A percentile compares a stretch with the other conserved stretches of the same genome.
phyloP scores from a whole-genome alignment of 1,140 invertebrate species.

The Zaprionus gabonicus region DNA sequence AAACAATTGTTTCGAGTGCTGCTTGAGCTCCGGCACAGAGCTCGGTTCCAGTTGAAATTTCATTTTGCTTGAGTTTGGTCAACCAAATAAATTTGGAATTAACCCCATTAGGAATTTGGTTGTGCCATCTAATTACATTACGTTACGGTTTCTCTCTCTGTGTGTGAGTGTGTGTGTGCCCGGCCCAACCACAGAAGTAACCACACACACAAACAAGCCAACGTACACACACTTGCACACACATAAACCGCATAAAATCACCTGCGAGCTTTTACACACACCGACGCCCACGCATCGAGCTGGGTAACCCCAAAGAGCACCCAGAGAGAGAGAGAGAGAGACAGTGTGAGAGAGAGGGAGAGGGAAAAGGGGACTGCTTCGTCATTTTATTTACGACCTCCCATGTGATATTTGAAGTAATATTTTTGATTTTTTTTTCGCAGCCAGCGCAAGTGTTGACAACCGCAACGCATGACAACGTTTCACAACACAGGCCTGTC shows the following conservation, averaged over 20 bases:
- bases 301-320: not conserved
- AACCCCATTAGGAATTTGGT: slow-evolving; percentile 33
- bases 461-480: slow-evolving; percentile 41
- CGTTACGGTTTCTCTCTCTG: not conserved
- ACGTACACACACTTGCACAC: slow-evolving; percentile 12
- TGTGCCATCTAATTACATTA: slow-evolving; percentile 34
- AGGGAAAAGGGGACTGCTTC: not conserved
- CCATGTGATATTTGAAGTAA: slow-evolving; percentile 51
- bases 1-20: not conserved
- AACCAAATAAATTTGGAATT: slow-evolving; percentile 49
- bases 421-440: slow-evolving; percentile 54
- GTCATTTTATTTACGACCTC: slow-evolving; percentile 56
- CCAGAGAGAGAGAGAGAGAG: not conserved
- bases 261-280: slow-evolving; percentile 48
- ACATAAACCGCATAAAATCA: slow-evolving; percentile 58
- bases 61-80: slow-evolving; percentile 21
- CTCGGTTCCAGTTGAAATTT: not conserved
- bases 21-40: not conserved
- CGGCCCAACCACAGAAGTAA: not conserved
- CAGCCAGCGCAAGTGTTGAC: slow-evolving; percentile 46
- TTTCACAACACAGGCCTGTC: slow-evolving; percentile 18
- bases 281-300: slow-evolving; percentile 24
- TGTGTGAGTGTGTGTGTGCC: not conserved
- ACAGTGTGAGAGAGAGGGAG: not conserved
- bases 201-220: not conserved